These are phyloP conservation scores for Norana najaformis DNA, from an alignment of 2,888 invertebrate species.

Conservation along the genomic window DNA sequence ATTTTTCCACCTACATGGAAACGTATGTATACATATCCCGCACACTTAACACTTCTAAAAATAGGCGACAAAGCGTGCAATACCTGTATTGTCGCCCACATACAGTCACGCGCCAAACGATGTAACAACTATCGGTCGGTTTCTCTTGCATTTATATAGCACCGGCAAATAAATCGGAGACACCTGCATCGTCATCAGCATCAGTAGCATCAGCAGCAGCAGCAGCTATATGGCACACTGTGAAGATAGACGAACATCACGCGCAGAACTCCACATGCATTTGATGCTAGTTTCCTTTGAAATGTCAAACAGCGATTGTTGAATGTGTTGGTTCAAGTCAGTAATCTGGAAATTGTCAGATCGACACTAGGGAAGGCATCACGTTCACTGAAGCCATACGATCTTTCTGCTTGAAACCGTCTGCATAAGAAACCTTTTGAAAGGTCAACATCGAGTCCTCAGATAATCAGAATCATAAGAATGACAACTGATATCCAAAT, in stretches of 20 bases:
- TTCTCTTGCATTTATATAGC: background rate
- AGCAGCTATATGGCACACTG: background rate
- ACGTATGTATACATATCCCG: background rate
- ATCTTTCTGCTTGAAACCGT: too few relatives aligned
- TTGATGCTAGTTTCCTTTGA: background rate
- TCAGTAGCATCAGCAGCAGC: background rate
- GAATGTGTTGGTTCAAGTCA: background rate
- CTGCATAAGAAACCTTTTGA: too few relatives aligned
- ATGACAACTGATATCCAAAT: too few relatives aligned
- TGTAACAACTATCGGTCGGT: background rate
- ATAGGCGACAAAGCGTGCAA: too few relatives aligned
- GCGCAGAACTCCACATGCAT: background rate
- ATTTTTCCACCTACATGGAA: background rate
- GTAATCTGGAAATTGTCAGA: too few relatives aligned
- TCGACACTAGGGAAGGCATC: too few relatives aligned
- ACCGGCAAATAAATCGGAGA: background rate
- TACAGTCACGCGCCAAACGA: background rate
- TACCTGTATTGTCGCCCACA: background rate
- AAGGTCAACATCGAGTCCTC: too few relatives aligned
- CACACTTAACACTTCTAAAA: background rate
- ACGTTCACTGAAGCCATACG: too few relatives aligned
- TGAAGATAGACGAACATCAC: background rate
- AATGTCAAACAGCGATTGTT: background rate
- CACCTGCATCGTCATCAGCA: background rate
- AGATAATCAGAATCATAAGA: too few relatives aligned